Conservation (phyloP, 1,140 invertebrate species). For the Psilanteris sp. region DNA sequence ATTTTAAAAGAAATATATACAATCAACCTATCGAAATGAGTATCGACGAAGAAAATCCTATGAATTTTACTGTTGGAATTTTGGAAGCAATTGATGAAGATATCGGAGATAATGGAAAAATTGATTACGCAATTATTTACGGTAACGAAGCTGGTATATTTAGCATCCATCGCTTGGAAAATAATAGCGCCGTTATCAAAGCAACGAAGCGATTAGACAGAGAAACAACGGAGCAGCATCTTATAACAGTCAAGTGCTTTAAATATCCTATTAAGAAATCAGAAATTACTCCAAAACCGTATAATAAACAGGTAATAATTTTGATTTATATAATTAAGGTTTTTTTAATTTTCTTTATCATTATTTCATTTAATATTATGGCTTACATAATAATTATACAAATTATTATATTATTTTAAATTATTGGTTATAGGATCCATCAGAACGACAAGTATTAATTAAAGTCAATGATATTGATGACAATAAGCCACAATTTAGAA, state of each 20-base stretch:
- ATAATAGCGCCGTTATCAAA: slow-evolving; percentile 84
- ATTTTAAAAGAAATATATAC: slow-evolving; percentile 85
- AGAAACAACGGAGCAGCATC: slow-evolving; percentile 82
- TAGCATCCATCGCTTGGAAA: slow-evolving; percentile 82
- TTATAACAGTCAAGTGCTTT: slow-evolving; percentile 86
- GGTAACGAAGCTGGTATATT: slow-evolving; percentile 87
- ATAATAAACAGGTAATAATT: slow-evolving; percentile 80
- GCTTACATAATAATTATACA: too few relatives aligned
- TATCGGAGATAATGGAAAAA: slow-evolving; percentile 86
- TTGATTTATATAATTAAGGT: background rate
- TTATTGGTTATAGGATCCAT: slow-evolving; percentile 82
- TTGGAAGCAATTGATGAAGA: slow-evolving; percentile 87
- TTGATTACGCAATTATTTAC: slow-evolving; percentile 87
- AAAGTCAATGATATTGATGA: slow-evolving; percentile 87
- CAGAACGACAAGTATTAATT: slow-evolving; percentile 85
- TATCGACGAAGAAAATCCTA: slow-evolving; percentile 84
- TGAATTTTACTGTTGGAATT: slow-evolving; percentile 84
- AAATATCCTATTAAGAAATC: slow-evolving; percentile 80
- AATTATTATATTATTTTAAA: too few relatives aligned
- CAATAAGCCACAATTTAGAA: slow-evolving; percentile 85
- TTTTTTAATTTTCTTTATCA: background rate
- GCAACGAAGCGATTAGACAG: slow-evolving; percentile 84
- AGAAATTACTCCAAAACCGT: slow-evolving; percentile 80
- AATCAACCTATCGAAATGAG: slow-evolving; percentile 83
- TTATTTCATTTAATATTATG: too few relatives aligned